phyloP scores from a whole-genome alignment of 2,797 vertebrate genomes.

The Rhinoraja longicauda region DNA sequence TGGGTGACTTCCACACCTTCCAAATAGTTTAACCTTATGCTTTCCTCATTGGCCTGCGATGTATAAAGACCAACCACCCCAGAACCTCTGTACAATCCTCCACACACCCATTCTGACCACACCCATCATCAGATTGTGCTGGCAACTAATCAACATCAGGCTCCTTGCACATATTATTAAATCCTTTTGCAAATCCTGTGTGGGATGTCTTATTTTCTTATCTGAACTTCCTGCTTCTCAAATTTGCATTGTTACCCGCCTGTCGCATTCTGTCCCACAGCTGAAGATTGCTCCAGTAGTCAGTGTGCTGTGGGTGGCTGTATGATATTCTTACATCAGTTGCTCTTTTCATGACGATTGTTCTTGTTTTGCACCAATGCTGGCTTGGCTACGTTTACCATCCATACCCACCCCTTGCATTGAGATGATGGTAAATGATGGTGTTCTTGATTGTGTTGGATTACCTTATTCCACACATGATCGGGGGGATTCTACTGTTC shows the following conservation, averaged over 20 bases:
- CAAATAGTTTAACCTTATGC: not conserved
- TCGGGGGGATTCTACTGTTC: not conserved
- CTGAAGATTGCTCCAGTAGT: not conserved
- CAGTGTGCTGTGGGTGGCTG: not conserved
- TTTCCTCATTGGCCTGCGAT: not conserved
- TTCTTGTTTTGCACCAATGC: not conserved
- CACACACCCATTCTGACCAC: not conserved
- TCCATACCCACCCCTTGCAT: not conserved
- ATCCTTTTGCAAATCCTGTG: not conserved
- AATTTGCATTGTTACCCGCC: not conserved
- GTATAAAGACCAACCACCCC: not conserved
- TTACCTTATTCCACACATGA: not conserved
- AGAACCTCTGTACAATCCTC: not conserved
- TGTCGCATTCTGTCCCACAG: not conserved
- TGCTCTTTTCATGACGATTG: not conserved
- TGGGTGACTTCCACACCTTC: not conserved
- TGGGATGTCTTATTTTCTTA: not conserved
- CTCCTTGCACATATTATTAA: not conserved
- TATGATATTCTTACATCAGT: not conserved
- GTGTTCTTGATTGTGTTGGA: not conserved
- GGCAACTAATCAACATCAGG: not conserved
- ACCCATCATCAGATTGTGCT: not conserved
- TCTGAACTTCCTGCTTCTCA: not conserved
- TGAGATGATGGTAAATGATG: not conserved
- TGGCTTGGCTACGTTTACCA: not conserved